Percentiles rank a stretch among this genome's conserved stretches.
phyloP scores from a whole-genome alignment of 2,888 invertebrate species.

The Tenthredo scrophulariae region DNA sequence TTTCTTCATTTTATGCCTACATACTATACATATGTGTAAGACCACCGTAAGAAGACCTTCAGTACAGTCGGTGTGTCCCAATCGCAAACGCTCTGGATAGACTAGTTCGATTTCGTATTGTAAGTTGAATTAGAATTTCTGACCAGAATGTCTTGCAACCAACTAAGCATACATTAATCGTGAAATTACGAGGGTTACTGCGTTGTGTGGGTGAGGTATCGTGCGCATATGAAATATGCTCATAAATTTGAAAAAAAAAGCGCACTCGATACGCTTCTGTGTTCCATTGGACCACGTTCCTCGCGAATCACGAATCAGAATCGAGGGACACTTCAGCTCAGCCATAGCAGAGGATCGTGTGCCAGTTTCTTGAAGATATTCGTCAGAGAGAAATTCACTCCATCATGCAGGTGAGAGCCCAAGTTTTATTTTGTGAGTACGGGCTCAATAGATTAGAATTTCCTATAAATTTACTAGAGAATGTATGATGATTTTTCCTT shows the following conservation, averaged over 20 bases:
- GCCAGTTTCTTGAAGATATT: background rate
- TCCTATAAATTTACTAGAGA: background rate
- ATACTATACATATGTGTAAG: no score
- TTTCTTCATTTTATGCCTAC: background rate
- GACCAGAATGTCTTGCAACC: background rate
- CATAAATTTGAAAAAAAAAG: slow-evolving; percentile 63
- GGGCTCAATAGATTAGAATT: background rate
- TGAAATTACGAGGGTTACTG: background rate
- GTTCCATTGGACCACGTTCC: slow-evolving; percentile 50
- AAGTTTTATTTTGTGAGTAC: background rate
- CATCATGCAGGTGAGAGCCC: background rate
- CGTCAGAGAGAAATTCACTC: background rate
- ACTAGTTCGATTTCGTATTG: background rate
- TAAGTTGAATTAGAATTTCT: background rate
- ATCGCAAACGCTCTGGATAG: background rate
- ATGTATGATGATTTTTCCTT: background rate
- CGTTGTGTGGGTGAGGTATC: background rate
- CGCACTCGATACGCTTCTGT: slow-evolving; percentile 57
- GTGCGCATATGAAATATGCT: slow-evolving; percentile 60
- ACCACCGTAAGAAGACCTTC: background rate
- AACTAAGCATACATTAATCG: background rate
- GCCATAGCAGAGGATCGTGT: background rate
- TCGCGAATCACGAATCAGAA: slow-evolving; percentile 57
- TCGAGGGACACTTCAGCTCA: background rate
- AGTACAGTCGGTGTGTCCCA: background rate